phyloP scores from a whole-genome alignment of 1,140 invertebrate genomes.

The Trinorchestia longiramus region DNA sequence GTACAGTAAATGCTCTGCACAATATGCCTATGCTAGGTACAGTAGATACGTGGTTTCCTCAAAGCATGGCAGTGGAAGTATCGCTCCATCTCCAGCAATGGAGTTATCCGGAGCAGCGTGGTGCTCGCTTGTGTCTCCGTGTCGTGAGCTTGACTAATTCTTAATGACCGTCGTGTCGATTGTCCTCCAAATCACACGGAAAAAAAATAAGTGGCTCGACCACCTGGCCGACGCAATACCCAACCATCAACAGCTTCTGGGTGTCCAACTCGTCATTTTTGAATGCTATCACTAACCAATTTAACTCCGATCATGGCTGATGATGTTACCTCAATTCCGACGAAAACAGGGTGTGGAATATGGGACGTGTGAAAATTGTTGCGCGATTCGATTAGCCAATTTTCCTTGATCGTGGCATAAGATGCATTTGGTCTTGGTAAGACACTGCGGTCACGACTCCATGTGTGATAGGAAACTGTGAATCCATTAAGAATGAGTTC shows the following conservation, averaged over 20 bases:
- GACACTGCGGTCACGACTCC: neutral
- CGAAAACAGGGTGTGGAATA: neutral
- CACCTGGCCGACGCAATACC: constrained; percentile 5
- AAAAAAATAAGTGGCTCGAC: neutral
- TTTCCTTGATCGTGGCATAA: neutral
- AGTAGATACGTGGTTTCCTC: no score
- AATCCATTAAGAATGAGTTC: neutral
- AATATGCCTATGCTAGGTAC: neutral
- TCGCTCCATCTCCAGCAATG: neutral
- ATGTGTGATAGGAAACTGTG: neutral
- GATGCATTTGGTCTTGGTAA: neutral
- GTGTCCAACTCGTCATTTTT: neutral
- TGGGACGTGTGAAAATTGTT: neutral
- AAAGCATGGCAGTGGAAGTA: neutral
- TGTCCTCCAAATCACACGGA: constrained; percentile 41
- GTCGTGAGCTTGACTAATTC: constrained; percentile 38
- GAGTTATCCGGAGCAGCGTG: neutral
- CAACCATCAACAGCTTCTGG: constrained; percentile 21
- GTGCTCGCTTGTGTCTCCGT: constrained; percentile 9
- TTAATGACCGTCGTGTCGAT: constrained; percentile 33
- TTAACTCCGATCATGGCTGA: neutral
- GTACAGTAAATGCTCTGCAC: no score
- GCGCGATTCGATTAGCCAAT: neutral
- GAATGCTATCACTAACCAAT: constrained; percentile 26
- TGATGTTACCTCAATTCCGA: neutral